Evolutionary conservation across 2,797 vertebrate species (phyloP), one percentile per base, ranked within the genome.

Genomic region (Cirrhinus molitorella): DNA sequence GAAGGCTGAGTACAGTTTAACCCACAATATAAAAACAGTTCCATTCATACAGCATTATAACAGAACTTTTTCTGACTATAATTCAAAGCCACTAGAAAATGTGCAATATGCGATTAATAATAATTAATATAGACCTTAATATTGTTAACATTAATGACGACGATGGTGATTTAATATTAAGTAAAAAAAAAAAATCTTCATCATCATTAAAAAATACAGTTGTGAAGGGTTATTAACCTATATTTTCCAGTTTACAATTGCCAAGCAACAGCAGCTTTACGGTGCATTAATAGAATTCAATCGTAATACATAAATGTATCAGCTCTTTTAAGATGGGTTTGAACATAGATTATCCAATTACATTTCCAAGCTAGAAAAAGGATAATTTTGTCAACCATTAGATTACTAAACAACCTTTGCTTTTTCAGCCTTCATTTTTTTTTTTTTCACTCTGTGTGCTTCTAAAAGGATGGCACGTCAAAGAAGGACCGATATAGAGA

Each of bases 401-500:
- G 6, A 12, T 77, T 63, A 63, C 40, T 61, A 25, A 72, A 12
- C 19, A 59, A 55, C 40, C 43, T 25, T 19, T 7, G 23, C 19
- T 61, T 81, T 59, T 57, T 57, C 16, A 43, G 25, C 23, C 11
- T 53, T 67, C 12, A 59, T 61, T 23, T 40, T 61, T 1, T 73
- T 63, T 72, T 80, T 34, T 2, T 43, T 40, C 51, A 45, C 14
- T 40, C 6, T 53, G 28, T 5, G 13, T 63, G 40, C 37, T 34
- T 14, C 19, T 73, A 0, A 63, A 63, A 53, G 14, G 16, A 47
- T 21, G n/a, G 31, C 28, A 74, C 89, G 85, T 89, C 61, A 72
- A 43, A 57, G n/a, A 53, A 45, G 31, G 23, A 74, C 19, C 61
- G 45, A 73, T 19, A 53, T 19, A 71, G 28, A 65, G 45, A 82